Conservation (phyloP, 1,140 invertebrate genomes). For the Goniozus legneri region DNA sequence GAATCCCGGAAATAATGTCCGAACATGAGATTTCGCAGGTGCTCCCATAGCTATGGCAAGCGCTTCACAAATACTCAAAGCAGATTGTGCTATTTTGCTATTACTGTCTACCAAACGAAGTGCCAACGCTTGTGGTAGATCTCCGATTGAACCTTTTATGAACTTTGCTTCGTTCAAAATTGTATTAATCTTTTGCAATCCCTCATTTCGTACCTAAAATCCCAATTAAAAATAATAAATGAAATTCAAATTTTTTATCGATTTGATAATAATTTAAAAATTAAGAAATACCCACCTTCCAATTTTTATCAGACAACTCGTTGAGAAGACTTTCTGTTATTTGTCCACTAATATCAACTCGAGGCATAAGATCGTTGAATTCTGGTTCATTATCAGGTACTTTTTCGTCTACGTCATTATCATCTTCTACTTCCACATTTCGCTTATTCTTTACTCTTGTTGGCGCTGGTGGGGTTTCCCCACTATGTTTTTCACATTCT, state of each 20-base stretch:
- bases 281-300: conserved; percentile 72
- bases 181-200: conserved; percentile 71
- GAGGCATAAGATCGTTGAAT: conserved; percentile 66
- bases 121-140: conserved; percentile 74
- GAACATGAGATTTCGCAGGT: conserved; percentile 74
- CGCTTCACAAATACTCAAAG: conserved; percentile 76
- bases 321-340: conserved; percentile 78
- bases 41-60: conserved; percentile 79
- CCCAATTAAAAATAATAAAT: conserved; percentile 20
- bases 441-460: conserved; percentile 56
- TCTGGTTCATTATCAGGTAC: conserved; percentile 51
- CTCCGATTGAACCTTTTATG: conserved; percentile 78
- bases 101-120: conserved; percentile 82
- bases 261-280: not conserved
- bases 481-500: conserved; percentile 79
- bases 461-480: conserved; percentile 68
- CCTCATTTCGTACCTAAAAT: conserved; percentile 74
- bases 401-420: conserved; percentile 56
- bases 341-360: conserved; percentile 81
- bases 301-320: conserved; percentile 89
- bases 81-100: conserved; percentile 81
- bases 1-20: conserved; percentile 79
- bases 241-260: not conserved
- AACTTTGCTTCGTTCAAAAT: conserved; percentile 75
- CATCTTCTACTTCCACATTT: conserved; percentile 52